Evolutionary conservation across 2,888 invertebrate species (phyloP).

Genomic region (Cosmorhoe ocellata): DNA sequence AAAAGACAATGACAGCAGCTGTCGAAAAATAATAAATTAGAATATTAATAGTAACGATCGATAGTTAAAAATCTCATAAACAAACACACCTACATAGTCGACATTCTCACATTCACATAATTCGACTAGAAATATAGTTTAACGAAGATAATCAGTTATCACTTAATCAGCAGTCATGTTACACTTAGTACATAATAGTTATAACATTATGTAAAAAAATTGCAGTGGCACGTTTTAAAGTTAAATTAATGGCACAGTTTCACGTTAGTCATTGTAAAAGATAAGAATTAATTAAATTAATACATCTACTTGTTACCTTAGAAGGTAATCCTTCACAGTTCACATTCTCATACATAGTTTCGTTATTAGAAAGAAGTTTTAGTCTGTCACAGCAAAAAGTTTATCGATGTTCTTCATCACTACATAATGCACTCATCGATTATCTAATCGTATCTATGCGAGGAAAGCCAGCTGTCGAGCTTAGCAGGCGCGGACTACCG

Average conservation of each 20-base stretch:
- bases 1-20: conserved; percentile 68
- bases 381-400: conserved; percentile 24
- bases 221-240: conserved; percentile 79
- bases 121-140: conserved; percentile 79
- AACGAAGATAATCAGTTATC: conserved; percentile 74
- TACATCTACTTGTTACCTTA: conserved; percentile 57
- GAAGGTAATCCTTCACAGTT: conserved; percentile 49
- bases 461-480: conserved; percentile 34
- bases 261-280: conserved; percentile 79
- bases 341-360: conserved; percentile 35
- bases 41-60: conserved; percentile 47
- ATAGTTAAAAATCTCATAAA: conserved; percentile 49
- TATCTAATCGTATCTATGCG: conserved; percentile 49
- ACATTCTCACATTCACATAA: conserved; percentile 60
- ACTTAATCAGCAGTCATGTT: conserved; percentile 79
- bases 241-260: conserved; percentile 82
- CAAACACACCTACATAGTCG: conserved; percentile 59
- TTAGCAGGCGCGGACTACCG: conserved; percentile 46
- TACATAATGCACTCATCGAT: conserved; percentile 46
- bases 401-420: conserved; percentile 40
- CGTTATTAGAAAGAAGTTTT: conserved; percentile 38
- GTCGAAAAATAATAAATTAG: conserved; percentile 59
- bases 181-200: conserved; percentile 61
- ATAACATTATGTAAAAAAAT: conserved; percentile 61
- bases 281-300: conserved; percentile 63